Conservation (phyloP, 1,140 invertebrate species). For the Bombyx mori region ASM3026992v2 NC_085110.1:12009501-12010000, state of each 20-base stretch:
- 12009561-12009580: too few relatives aligned
- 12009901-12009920: too few relatives aligned
- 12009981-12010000: too few relatives aligned
- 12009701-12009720: slow-evolving; percentile 15
- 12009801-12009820: slow-evolving; percentile 46
- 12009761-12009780: slow-evolving; percentile 48
- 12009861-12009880: slow-evolving; percentile 15
- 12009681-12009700: slow-evolving; percentile 8
- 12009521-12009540: too few relatives aligned
- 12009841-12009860: slow-evolving; percentile 30
- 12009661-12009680: slow-evolving; percentile 8
- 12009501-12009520: too few relatives aligned
- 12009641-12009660: slow-evolving; percentile 12
- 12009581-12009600: slow-evolving; percentile 32
- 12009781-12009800: slow-evolving; percentile 25
- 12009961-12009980: too few relatives aligned
- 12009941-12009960: too few relatives aligned
- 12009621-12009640: slow-evolving; percentile 17
- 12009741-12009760: slow-evolving; percentile 37
- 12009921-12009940: too few relatives aligned
- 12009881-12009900: not conserved
- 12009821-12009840: slow-evolving; percentile 28
- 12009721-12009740: slow-evolving; percentile 14
- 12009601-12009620: slow-evolving; percentile 19
- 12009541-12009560: too few relatives aligned